A percentile compares a stretch with the other conserved stretches of the same genome.
Conservation (phyloP, 2,888 invertebrate genomes). For the Campoplex nolae region DNA sequence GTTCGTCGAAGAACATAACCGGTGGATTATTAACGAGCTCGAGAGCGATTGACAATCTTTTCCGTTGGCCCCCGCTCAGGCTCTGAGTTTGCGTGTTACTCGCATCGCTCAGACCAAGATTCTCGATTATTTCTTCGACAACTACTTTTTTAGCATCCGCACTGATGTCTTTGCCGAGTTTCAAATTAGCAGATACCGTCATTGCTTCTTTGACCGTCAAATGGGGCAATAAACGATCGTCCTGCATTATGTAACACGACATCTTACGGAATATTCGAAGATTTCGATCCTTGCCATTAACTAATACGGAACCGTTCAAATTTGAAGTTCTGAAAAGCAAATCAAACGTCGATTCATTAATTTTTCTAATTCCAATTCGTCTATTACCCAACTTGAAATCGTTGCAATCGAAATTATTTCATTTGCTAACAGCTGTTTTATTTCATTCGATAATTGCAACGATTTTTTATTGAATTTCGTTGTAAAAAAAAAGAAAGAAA, state of each 20-base stretch:
- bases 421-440: too few relatives aligned
- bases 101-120: conserved; percentile 92
- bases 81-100: conserved; percentile 92
- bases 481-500: too few relatives aligned
- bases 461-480: too few relatives aligned
- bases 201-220: conserved; percentile 96
- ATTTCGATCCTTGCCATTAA: conserved; percentile 95
- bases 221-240: conserved; percentile 95
- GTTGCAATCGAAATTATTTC: too few relatives aligned
- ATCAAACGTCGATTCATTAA: too few relatives aligned
- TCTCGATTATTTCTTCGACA: conserved; percentile 94
- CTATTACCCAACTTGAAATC: too few relatives aligned
- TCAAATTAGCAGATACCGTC: conserved; percentile 97
- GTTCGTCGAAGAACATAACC: conserved; percentile 99
- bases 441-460: too few relatives aligned
- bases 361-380: too few relatives aligned
- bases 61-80: conserved; percentile 96
- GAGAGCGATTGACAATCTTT: conserved; percentile 95
- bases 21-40: conserved; percentile 98
- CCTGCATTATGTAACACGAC: conserved; percentile 99
- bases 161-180: conserved; percentile 92
- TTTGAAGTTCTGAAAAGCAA: conserved; percentile 90
- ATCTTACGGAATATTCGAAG: conserved; percentile 95
- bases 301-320: conserved; percentile 93
- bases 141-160: conserved; percentile 91